Evolutionary conservation across 2,113 vertebrate genomes (phyloP).

Genomic region (Laticauda colubrina): DNA sequence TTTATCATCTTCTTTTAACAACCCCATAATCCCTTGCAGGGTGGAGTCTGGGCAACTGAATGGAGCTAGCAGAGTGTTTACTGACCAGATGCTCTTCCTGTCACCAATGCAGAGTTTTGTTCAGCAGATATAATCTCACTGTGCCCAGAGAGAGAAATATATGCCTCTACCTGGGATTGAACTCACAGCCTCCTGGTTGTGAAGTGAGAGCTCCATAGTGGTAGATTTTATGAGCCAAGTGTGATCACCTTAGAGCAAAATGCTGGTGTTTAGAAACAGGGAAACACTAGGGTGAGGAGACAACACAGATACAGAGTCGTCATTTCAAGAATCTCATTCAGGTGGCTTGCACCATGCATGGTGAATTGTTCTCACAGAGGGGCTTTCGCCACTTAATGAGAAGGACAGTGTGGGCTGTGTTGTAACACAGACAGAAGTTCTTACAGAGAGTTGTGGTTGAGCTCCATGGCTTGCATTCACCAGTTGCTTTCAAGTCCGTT

Average conservation of each 20-base stretch:
- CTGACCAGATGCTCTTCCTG: too few relatives aligned
- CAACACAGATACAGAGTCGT: not conserved
- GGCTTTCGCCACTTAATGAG: not conserved
- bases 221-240: constrained; percentile 12
- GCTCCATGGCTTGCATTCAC: not conserved
- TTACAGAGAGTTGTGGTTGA: not conserved
- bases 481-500: not conserved
- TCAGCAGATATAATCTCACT: too few relatives aligned
- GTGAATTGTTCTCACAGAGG: not conserved
- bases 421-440: not conserved
- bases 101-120: too few relatives aligned
- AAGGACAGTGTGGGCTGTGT: not conserved
- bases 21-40: too few relatives aligned
- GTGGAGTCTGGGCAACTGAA: too few relatives aligned
- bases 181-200: too few relatives aligned
- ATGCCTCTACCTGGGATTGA: too few relatives aligned
- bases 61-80: too few relatives aligned
- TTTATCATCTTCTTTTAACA: not conserved
- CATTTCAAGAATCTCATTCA: too few relatives aligned
- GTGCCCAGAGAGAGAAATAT: too few relatives aligned
- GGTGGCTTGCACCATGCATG: not conserved
- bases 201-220: not conserved
- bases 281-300: constrained; percentile 28
- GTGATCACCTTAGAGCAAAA: not conserved
- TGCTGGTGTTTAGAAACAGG: constrained; percentile 25